Conservation (phyloP, 2,797 vertebrate species). For the Poecilia gillii region DNA sequence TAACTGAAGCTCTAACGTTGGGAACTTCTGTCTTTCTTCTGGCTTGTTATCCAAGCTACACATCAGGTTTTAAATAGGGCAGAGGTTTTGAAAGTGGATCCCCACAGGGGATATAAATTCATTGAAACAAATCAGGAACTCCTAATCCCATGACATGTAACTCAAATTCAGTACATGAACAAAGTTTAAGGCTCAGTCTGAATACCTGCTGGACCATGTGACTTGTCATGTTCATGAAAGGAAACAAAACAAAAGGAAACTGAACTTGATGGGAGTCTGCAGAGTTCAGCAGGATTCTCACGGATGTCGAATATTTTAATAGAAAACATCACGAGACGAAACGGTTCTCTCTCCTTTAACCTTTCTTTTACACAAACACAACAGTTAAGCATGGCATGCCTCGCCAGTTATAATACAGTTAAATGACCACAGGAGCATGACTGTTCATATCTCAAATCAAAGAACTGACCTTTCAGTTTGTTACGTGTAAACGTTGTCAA, state of each 20-base stretch:
- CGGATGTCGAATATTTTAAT: background rate
- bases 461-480: conserved; percentile 36
- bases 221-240: background rate
- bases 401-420: conserved; percentile 36
- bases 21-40: background rate
- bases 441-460: conserved; percentile 29
- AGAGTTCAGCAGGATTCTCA: conserved; percentile 4
- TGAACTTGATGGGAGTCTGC: background rate
- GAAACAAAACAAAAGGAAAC: conserved; percentile 24
- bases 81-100: background rate
- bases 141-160: background rate
- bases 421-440: conserved; percentile 17
- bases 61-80: background rate
- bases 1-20: background rate
- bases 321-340: conserved; percentile 25
- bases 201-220: background rate
- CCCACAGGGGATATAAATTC: background rate
- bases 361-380: conserved; percentile 30
- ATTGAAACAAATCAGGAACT: background rate
- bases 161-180: background rate
- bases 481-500: conserved; percentile 58
- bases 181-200: background rate
- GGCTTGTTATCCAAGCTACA: background rate
- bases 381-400: conserved; percentile 20
- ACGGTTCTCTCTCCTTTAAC: conserved; percentile 30